A percentile compares a stretch with the other conserved stretches of the same genome.
phyloP scores from a whole-genome alignment of 1,140 invertebrate genomes.

The Dreissena polymorpha region DNA sequence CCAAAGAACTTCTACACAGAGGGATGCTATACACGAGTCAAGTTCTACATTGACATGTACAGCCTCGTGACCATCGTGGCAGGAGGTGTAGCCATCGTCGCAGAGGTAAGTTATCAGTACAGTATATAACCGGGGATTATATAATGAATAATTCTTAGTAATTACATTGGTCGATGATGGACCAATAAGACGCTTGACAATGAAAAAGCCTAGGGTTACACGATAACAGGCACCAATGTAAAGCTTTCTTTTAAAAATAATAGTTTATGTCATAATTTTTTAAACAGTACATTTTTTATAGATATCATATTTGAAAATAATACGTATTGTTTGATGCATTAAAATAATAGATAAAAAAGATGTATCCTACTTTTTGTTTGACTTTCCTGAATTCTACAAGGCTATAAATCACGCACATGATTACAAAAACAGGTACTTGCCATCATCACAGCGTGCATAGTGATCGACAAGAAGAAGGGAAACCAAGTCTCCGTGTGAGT shows the following conservation, averaged over 20 bases:
- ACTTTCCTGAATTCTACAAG: not conserved
- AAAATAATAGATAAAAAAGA: not conserved
- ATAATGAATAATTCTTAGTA: not conserved
- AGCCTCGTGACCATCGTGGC: slow-evolving; percentile 26
- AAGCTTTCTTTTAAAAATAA: not conserved
- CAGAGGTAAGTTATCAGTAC: slow-evolving; percentile 19
- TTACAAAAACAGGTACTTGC: slow-evolving; percentile 26
- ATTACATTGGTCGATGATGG: not conserved
- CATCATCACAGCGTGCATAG: slow-evolving; percentile 27
- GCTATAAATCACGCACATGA: not conserved
- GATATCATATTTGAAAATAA: no score
- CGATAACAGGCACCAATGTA: not conserved
- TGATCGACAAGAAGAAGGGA: slow-evolving; percentile 32
- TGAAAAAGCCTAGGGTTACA: not conserved
- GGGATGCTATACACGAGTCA: slow-evolving; percentile 38
- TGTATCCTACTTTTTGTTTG: not conserved
- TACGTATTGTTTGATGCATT: not conserved
- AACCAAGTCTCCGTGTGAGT: slow-evolving; percentile 40
- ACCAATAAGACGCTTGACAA: not conserved
- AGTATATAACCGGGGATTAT: not conserved
- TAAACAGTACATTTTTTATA: not conserved
- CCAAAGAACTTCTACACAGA: slow-evolving; percentile 50
- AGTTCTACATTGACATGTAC: slow-evolving; percentile 34
- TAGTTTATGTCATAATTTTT: not conserved
- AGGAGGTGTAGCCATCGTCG: slow-evolving; percentile 18